Evolutionary conservation across 2,113 vertebrate species (phyloP).

Genomic region (Pogona vitticeps): DNA sequence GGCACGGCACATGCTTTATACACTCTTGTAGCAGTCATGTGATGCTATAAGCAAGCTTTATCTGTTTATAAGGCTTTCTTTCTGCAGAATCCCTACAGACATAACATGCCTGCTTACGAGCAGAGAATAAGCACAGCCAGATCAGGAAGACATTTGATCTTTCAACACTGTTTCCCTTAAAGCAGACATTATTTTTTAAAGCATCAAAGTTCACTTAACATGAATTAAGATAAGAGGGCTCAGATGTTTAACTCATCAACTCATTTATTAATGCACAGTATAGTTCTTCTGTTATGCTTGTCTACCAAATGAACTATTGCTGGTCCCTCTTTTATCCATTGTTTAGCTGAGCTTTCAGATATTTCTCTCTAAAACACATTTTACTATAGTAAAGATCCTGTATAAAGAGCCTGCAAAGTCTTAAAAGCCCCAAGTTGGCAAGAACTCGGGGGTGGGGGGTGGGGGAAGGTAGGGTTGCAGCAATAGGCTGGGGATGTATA

Average conservation of each 20-base stretch:
- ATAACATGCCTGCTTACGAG: neutral
- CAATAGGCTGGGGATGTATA: neutral
- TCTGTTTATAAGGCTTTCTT: neutral
- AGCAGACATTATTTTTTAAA: slow-evolving; percentile 46
- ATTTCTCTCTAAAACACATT: slow-evolving; percentile 42
- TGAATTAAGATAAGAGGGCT: slow-evolving; percentile 27
- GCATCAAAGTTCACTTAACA: slow-evolving; percentile 43
- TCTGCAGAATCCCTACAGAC: neutral
- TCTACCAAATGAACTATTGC: slow-evolving; percentile 47
- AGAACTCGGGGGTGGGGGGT: neutral
- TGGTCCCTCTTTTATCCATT: slow-evolving; percentile 32
- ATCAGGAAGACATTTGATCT: neutral
- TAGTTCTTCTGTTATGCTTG: fast-evolving
- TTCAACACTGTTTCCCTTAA: neutral
- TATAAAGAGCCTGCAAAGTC: slow-evolving; percentile 4
- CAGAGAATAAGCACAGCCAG: neutral
- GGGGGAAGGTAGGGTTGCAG: neutral
- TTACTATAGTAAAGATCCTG: slow-evolving; percentile 23
- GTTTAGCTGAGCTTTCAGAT: slow-evolving; percentile 48
- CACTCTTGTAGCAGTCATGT: neutral
- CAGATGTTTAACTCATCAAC: neutral
- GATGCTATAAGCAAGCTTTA: neutral
- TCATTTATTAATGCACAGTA: neutral
- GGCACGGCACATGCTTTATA: neutral
- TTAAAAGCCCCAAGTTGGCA: slow-evolving; percentile 29